Percentiles rank a stretch among this genome's conserved stretches.
Evolutionary conservation across 1,140 invertebrate genomes (phyloP).

Genomic region (Orchestia grillus): DNA sequence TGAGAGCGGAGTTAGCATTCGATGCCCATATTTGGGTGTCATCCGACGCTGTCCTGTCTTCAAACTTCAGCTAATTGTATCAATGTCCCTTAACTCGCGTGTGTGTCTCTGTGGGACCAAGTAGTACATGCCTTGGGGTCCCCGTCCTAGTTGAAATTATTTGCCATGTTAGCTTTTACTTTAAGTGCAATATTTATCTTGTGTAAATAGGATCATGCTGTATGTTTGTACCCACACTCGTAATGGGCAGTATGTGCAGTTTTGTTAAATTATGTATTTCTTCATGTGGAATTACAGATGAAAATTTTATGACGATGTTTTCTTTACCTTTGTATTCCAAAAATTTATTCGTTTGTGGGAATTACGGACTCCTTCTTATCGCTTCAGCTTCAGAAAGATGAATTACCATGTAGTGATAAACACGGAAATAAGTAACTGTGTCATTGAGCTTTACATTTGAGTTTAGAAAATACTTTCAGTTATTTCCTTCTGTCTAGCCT

Average conservation of each 20-base stretch:
- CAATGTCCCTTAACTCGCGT: too few relatives aligned
- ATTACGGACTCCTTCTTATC: background rate
- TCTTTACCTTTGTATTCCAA: background rate
- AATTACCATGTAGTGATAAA: too few relatives aligned
- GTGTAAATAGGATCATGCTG: constrained; percentile 3
- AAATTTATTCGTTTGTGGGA: too few relatives aligned
- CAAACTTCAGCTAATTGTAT: too few relatives aligned
- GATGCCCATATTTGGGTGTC: too few relatives aligned
- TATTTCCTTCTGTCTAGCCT: too few relatives aligned
- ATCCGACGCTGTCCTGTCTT: too few relatives aligned
- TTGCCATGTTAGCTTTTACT: background rate
- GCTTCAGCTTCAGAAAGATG: background rate
- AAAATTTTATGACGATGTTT: background rate
- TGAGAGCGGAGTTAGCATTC: too few relatives aligned
- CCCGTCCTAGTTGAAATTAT: background rate
- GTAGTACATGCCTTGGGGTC: background rate
- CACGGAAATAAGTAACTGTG: too few relatives aligned
- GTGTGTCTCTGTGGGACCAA: background rate
- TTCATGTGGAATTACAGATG: constrained; percentile 8
- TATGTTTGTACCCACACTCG: background rate
- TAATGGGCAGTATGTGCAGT: background rate
- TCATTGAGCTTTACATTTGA: too few relatives aligned
- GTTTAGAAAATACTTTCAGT: too few relatives aligned
- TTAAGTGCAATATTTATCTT: background rate
- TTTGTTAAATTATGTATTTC: constrained; percentile 20